phyloP scores from a whole-genome alignment of 2,888 invertebrate genomes.

The Drosophila tanythrix region DNA sequence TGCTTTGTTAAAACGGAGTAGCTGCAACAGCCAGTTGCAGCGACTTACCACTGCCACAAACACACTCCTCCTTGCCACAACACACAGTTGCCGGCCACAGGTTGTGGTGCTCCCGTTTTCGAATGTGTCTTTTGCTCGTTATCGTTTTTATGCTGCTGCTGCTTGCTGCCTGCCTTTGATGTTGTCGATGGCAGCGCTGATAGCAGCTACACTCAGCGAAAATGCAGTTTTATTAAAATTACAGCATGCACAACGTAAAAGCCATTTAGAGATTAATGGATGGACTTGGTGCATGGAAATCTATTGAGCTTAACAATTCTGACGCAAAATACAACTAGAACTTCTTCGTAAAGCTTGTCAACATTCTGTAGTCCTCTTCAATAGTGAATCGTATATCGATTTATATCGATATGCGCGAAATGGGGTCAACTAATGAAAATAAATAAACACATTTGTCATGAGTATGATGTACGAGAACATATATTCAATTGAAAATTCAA shows the following conservation, averaged over 20 bases:
- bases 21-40: constrained; percentile 22
- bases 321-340: neutral
- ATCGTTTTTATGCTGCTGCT: constrained; percentile 65
- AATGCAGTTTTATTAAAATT: no score
- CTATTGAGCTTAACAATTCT: neutral
- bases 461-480: neutral
- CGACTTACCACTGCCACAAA: constrained; percentile 3
- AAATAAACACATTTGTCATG: neutral
- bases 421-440: neutral
- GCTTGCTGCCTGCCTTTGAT: constrained; percentile 61
- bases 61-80: constrained; percentile 15
- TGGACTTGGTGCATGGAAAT: no score
- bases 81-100: constrained; percentile 22
- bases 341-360: no score
- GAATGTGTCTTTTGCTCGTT: constrained; percentile 63
- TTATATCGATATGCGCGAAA: neutral
- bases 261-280: fast-evolving
- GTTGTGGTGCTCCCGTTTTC: constrained; percentile 40
- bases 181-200: constrained; percentile 71
- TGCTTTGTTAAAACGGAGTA: constrained; percentile 59
- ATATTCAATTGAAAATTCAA: neutral
- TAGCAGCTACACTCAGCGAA: constrained; percentile 38
- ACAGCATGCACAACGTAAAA: no score
- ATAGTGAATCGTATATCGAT: neutral
- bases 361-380: neutral